Evolutionary conservation across 2,113 vertebrate species (phyloP).

Genomic region (Menura novaehollandiae): DNA sequence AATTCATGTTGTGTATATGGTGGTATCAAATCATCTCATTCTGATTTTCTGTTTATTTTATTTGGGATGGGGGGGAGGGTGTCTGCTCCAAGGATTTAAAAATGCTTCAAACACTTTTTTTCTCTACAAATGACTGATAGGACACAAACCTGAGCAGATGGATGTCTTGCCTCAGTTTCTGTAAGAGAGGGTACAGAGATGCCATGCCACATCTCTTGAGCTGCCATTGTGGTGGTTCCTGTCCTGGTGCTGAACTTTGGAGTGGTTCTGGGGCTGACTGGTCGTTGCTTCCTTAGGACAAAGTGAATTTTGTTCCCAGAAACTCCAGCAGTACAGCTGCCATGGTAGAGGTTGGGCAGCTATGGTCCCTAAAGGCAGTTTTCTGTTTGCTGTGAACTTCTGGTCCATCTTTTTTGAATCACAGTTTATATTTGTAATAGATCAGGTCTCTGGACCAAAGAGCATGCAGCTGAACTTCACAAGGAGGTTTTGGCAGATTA

Average conservation of each 20-base stretch:
- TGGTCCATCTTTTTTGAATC: background rate
- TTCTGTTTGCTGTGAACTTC: background rate
- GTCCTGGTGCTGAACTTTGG: background rate
- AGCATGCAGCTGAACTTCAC: background rate
- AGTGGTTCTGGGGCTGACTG: background rate
- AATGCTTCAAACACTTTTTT: constrained; percentile 63
- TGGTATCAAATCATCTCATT: constrained; percentile 81
- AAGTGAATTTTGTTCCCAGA: background rate
- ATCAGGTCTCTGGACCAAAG: background rate
- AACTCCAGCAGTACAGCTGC: background rate
- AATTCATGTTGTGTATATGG: constrained; percentile 36
- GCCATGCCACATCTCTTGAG: background rate
- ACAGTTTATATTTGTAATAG: background rate
- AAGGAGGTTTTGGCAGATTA: background rate
- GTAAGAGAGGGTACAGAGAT: background rate
- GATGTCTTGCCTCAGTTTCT: background rate
- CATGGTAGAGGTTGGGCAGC: background rate
- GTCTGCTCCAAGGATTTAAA: constrained; percentile 73
- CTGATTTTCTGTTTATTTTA: constrained; percentile 64
- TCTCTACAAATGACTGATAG: background rate
- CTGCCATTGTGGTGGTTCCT: background rate
- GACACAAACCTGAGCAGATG: constrained; percentile 16
- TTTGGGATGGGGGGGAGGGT: constrained; percentile 66
- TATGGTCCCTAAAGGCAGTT: background rate
- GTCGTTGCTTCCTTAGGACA: background rate